phyloP scores from a whole-genome alignment of 2,113 vertebrate genomes.

The Crocuta crocuta region DNA sequence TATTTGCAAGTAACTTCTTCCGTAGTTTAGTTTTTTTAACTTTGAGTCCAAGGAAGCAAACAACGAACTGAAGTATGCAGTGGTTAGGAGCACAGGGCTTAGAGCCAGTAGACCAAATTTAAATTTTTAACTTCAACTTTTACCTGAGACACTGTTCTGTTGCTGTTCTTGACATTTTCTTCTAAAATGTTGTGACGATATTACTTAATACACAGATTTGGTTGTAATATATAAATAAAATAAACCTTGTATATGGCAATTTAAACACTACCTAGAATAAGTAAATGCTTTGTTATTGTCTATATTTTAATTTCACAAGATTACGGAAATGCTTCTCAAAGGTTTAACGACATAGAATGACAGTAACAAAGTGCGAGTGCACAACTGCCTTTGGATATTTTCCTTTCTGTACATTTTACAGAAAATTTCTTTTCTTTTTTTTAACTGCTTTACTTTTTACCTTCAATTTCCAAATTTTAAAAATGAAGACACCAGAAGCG shows the following conservation, averaged over 20 bases:
- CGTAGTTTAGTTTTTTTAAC: neutral
- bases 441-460: neutral
- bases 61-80: neutral
- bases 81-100: neutral
- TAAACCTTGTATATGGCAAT: neutral
- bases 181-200: neutral
- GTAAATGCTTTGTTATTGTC: neutral
- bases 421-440: neutral
- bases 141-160: neutral
- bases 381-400: neutral
- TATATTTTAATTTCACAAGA: neutral
- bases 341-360: neutral
- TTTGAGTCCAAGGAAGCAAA: neutral
- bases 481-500: neutral
- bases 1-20: neutral
- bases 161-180: conserved; percentile 41
- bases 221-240: neutral
- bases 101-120: neutral
- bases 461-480: neutral
- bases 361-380: neutral
- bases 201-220: neutral
- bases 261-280: neutral
- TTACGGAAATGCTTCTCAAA: neutral
- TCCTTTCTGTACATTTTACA: neutral
- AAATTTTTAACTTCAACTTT: neutral